Evolutionary conservation across 2,113 vertebrate genomes (phyloP).

Genomic region (Tilapia sparmanii): DNA sequence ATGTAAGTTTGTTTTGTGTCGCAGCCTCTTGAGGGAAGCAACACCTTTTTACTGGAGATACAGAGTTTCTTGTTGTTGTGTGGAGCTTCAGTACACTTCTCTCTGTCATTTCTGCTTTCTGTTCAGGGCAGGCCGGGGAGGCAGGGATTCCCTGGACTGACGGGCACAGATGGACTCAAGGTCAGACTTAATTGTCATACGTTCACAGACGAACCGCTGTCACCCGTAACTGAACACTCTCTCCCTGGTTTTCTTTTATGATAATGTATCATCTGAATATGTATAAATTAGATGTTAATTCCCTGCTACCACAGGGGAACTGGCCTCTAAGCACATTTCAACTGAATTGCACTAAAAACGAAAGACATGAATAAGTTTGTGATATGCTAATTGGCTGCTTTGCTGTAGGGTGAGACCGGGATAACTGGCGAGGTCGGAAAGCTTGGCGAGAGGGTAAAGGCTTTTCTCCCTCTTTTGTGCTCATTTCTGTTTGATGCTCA

Average conservation of each 20-base stretch:
- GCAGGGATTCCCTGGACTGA: conserved; percentile 84
- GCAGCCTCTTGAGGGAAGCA: neutral
- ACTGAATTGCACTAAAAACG: conserved; percentile 13
- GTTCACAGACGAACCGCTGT: neutral
- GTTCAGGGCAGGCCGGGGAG: conserved; percentile 89
- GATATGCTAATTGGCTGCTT: conserved; percentile 53
- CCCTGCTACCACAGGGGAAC: conserved; percentile 12
- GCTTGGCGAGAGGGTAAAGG: conserved; percentile 88
- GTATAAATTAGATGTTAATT: conserved; percentile 58
- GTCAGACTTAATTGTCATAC: conserved; percentile 65
- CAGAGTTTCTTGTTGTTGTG: neutral
- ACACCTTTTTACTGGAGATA: neutral
- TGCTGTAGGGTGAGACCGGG: conserved; percentile 85
- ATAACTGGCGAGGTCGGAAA: conserved; percentile 82
- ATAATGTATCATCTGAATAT: conserved; percentile 21
- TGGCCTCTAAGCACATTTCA: conserved; percentile 15
- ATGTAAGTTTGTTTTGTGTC: neutral
- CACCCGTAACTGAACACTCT: conserved; percentile 20
- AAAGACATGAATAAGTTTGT: conserved; percentile 39
- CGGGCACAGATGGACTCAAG: conserved; percentile 85
- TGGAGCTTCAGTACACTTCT: conserved; percentile 22
- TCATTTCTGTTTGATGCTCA: conserved; percentile 26
- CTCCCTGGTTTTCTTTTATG: conserved; percentile 19
- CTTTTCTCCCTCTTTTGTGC: neutral
- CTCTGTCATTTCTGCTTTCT: conserved; percentile 58